phyloP scores from a whole-genome alignment of 1,140 invertebrate genomes.

The Lordiphosa stackelbergi region DNA sequence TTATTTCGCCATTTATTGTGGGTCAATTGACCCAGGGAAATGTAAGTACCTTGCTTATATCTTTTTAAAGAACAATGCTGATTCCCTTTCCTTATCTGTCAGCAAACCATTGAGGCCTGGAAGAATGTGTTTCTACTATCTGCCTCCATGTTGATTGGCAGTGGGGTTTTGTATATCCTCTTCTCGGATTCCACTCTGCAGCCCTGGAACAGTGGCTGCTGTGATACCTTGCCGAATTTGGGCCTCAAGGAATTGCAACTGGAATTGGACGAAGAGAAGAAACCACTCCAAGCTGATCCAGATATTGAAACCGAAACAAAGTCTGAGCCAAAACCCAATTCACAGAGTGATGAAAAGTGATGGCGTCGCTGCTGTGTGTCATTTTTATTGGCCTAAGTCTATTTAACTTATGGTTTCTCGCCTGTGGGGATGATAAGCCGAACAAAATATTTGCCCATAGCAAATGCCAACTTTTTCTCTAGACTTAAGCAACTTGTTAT shows the following conservation, averaged over 20 bases:
- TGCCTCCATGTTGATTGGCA: conserved; percentile 78
- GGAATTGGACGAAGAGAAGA: conserved; percentile 40
- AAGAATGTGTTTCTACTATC: conserved; percentile 82
- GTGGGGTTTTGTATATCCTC: conserved; percentile 79
- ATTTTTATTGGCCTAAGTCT: conserved; percentile 56
- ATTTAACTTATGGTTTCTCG: conserved; percentile 48
- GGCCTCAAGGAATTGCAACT: conserved; percentile 53
- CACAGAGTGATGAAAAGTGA: conserved; percentile 32
- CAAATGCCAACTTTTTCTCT: conserved; percentile 29
- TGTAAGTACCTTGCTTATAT: conserved; percentile 73
- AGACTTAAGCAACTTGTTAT: conserved; percentile 37
- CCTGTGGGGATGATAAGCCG: conserved; percentile 30
- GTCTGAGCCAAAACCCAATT: conserved; percentile 20
- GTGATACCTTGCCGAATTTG: conserved; percentile 19
- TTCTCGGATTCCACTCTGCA: conserved; percentile 82
- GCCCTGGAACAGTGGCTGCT: conserved; percentile 80
- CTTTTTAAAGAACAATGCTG: not conserved
- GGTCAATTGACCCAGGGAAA: conserved; percentile 81
- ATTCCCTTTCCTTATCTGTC: conserved; percentile 31
- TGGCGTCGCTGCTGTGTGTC: conserved; percentile 17
- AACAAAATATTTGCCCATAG: conserved; percentile 40
- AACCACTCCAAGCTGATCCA: conserved; percentile 30
- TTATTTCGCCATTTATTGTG: conserved; percentile 81
- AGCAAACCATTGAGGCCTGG: conserved; percentile 85
- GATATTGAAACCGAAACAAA: conserved; percentile 5